Evolutionary conservation across 2,113 vertebrate genomes (phyloP).

Genomic region (Mus spicilegus): DNA sequence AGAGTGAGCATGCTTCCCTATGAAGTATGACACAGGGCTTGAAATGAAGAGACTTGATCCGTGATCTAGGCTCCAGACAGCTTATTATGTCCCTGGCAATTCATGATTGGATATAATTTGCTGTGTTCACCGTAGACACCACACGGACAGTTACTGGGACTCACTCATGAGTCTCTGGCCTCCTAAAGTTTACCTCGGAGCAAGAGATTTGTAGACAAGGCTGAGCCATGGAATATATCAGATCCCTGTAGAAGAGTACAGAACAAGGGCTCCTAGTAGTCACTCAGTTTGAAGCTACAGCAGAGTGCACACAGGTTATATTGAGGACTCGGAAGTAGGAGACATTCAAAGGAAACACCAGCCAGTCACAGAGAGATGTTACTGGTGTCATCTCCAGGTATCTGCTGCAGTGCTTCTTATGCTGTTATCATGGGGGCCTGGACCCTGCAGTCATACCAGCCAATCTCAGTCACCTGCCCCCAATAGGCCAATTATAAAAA

Average conservation of each 20-base stretch:
- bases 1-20: background rate
- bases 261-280: background rate
- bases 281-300: background rate
- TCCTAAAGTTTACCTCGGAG: background rate
- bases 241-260: background rate
- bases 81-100: background rate
- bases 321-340: background rate
- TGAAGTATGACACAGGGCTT: background rate
- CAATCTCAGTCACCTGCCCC: background rate
- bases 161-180: background rate
- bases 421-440: background rate
- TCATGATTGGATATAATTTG: background rate
- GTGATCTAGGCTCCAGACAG: background rate
- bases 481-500: background rate
- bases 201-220: background rate
- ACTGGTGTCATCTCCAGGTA: accelerated
- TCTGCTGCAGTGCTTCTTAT: background rate
- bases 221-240: background rate
- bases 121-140: background rate
- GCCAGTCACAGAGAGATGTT: background rate
- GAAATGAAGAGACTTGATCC: background rate
- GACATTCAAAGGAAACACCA: background rate
- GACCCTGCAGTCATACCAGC: no score
- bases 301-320: background rate
- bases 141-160: background rate